Evolutionary conservation across 2,888 invertebrate genomes (phyloP).

Genomic region (Lochmaea capreae): DNA sequence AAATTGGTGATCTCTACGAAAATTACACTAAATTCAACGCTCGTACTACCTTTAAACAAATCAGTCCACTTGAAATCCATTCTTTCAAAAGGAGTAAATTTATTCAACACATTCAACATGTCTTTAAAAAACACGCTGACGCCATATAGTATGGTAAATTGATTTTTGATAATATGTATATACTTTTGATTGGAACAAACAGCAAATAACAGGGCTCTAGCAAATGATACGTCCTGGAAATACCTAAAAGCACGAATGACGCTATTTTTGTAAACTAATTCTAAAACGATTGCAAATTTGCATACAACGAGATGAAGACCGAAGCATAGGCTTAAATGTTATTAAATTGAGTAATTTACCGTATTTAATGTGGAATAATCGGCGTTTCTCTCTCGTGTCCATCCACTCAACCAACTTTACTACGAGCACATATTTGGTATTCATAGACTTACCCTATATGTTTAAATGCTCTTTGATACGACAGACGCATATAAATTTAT

Average conservation of each 20-base stretch:
- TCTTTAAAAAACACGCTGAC: no score
- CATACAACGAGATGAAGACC: slow-evolving; percentile 44
- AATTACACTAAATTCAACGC: no score
- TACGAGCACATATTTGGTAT: slow-evolving; percentile 54
- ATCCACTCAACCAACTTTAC: slow-evolving; percentile 43
- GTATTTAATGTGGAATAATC: slow-evolving; percentile 48
- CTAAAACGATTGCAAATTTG: slow-evolving; percentile 39
- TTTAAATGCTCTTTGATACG: slow-evolving; percentile 55
- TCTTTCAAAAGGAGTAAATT: no score
- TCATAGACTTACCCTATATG: slow-evolving; percentile 54
- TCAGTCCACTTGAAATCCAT: no score
- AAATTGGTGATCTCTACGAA: no score
- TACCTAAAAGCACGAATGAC: slow-evolving; percentile 17
- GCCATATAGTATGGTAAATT: no score
- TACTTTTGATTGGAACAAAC: no score
- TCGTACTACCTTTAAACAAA: no score
- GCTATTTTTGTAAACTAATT: slow-evolving; percentile 38
- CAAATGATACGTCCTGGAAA: neutral
- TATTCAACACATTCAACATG: no score
- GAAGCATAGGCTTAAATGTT: slow-evolving; percentile 47
- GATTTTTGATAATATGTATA: no score
- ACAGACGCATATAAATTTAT: slow-evolving; percentile 53
- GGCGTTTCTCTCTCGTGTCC: slow-evolving; percentile 54
- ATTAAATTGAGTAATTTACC: slow-evolving; percentile 49
- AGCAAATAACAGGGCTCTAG: no score